These are phyloP conservation scores for Neofelis nebulosa DNA, from an alignment of 2,113 vertebrate species.

Conservation along the genomic window DNA sequence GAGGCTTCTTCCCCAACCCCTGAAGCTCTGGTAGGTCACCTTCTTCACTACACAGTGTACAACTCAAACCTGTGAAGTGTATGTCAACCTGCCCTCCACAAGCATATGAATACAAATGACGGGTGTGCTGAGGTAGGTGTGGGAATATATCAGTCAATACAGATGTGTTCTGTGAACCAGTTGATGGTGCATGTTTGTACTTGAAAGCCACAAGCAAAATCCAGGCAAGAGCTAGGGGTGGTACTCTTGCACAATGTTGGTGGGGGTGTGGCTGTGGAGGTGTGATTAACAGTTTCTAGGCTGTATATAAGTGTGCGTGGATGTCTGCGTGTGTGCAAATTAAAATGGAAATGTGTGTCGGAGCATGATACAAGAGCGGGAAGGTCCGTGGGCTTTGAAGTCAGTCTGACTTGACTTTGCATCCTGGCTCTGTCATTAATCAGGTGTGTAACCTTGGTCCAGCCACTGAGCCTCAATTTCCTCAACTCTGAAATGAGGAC, in stretches of 20 bases:
- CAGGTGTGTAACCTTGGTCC: not conserved
- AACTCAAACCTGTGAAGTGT: not conserved
- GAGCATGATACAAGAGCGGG: not conserved
- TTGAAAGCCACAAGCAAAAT: slow-evolving; percentile 55
- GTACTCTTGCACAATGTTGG: slow-evolving; percentile 57
- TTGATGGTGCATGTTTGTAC: slow-evolving; percentile 31
- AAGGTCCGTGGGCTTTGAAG: not conserved
- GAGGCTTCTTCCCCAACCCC: not conserved
- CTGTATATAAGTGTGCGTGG: not conserved
- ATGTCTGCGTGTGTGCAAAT: not conserved
- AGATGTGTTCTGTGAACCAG: not conserved
- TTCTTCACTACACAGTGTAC: not conserved
- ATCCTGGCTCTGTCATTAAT: not conserved
- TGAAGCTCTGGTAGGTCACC: not conserved
- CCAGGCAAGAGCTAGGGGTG: slow-evolving; percentile 55
- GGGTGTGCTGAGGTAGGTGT: slow-evolving; percentile 31
- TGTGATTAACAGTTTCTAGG: slow-evolving; percentile 19
- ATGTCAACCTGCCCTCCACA: not conserved
- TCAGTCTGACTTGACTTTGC: not conserved
- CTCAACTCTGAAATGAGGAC: not conserved
- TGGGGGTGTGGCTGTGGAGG: not conserved
- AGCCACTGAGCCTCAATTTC: not conserved
- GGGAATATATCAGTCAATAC: slow-evolving; percentile 42
- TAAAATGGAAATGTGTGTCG: not conserved
- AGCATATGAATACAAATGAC: not conserved